phyloP scores from a whole-genome alignment of 2,888 invertebrate genomes.

The Diarsia dahlii region DNA sequence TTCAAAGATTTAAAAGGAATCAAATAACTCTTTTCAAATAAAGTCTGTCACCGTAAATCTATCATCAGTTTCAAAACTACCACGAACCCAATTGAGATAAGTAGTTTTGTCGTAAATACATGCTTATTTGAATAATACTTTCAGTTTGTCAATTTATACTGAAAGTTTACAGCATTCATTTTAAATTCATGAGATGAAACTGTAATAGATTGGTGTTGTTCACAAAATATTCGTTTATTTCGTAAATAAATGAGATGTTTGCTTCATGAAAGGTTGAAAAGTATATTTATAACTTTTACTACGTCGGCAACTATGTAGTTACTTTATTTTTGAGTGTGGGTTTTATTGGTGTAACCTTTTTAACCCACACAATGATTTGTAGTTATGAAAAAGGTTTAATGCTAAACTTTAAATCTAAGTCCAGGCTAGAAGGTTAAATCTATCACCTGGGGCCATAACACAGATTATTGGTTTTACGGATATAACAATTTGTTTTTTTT shows the following conservation, averaged over 20 bases:
- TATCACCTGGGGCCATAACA: too few species aligned
- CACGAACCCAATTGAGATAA: slow-evolving; percentile 30
- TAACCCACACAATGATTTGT: background rate
- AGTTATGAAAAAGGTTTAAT: background rate
- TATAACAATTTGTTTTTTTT: too few species aligned
- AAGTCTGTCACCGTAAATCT: slow-evolving; percentile 19
- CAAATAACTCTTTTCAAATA: background rate
- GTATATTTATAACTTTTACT: slow-evolving; percentile 2
- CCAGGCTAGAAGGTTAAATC: too few species aligned
- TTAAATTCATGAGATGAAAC: slow-evolving; percentile 60
- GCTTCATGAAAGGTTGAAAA: slow-evolving; percentile 7
- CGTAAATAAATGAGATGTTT: slow-evolving; percentile 16
- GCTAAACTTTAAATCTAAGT: background rate
- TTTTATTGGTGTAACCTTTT: background rate
- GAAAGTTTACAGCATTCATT: slow-evolving; percentile 51
- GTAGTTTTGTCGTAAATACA: slow-evolving; percentile 39
- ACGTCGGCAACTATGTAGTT: too few species aligned
- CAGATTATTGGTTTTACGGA: too few species aligned
- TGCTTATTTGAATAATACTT: slow-evolving; percentile 43
- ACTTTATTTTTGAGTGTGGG: background rate
- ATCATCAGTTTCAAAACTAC: slow-evolving; percentile 16
- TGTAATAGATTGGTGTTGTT: slow-evolving; percentile 44
- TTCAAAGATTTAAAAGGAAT: background rate
- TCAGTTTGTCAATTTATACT: slow-evolving; percentile 50
- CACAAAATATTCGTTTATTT: slow-evolving; percentile 31